phyloP scores from a whole-genome alignment of 2,113 vertebrate species.

The Gavialis gangeticus region DNA sequence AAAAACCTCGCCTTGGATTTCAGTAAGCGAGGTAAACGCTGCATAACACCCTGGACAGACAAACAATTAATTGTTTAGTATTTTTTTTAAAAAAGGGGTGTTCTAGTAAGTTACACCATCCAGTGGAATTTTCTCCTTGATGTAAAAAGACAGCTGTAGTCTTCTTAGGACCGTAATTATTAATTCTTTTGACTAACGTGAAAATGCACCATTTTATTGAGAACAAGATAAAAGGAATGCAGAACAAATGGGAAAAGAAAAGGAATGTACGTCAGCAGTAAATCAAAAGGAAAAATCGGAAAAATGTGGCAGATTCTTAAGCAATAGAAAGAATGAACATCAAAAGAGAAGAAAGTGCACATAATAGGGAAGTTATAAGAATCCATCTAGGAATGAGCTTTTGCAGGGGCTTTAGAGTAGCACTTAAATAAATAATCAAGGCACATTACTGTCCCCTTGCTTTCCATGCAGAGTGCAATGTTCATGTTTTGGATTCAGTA shows the following conservation, averaged over 20 bases:
- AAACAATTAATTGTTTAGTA: no score
- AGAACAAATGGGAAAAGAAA: no score
- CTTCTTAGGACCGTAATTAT: not conserved
- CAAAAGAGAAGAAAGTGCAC: not conserved
- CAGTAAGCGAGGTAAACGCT: no score
- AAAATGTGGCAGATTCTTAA: not conserved
- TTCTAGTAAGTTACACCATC: not conserved
- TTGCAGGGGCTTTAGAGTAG: not conserved
- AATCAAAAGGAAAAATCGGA: not conserved
- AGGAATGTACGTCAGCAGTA: not conserved
- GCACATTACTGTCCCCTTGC: not conserved
- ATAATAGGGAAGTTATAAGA: not conserved
- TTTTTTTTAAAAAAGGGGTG: not conserved
- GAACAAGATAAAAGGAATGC: not conserved
- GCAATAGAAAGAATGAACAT: no score
- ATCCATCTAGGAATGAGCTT: fast-evolving
- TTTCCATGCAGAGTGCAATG: not conserved
- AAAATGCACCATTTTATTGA: not conserved
- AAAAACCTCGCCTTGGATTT: no score
- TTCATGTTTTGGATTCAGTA: fast-evolving
- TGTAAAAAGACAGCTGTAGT: not conserved
- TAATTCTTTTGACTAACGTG: not conserved
- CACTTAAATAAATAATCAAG: not conserved
- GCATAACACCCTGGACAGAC: no score
- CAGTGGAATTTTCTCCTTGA: not conserved